A percentile compares a stretch with the other conserved stretches of the same genome.
These are phyloP conservation scores for Trematomus loennbergii DNA, from an alignment of 2,113 vertebrate species.

Conservation along the genomic window DNA sequence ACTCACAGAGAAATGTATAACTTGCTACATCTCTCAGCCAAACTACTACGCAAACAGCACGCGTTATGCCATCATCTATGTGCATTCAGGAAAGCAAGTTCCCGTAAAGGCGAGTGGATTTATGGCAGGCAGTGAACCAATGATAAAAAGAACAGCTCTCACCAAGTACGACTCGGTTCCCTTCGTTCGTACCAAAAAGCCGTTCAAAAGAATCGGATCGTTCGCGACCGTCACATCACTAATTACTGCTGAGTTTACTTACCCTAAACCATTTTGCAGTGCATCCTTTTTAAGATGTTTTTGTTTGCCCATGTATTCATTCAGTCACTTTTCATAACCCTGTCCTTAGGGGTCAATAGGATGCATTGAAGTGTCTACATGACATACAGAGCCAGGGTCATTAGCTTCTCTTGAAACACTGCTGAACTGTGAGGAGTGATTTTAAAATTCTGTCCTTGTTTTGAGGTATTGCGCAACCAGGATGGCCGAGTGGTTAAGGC, in stretches of 20 bases:
- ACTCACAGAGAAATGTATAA: too few relatives aligned
- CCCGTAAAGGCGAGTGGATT: too few relatives aligned
- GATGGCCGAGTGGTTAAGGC: not conserved
- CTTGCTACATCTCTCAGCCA: too few relatives aligned
- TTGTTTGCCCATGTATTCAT: not conserved
- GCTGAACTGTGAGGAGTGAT: not conserved
- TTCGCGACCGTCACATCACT: too few relatives aligned
- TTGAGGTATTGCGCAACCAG: not conserved
- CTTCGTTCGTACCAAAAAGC: too few relatives aligned
- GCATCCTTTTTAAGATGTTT: not conserved
- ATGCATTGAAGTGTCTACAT: conserved; percentile 26
- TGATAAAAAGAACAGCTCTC: too few relatives aligned
- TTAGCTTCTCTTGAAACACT: conserved; percentile 11
- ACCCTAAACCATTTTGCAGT: not conserved
- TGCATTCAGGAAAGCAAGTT: too few relatives aligned
- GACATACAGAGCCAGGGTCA: conserved; percentile 6
- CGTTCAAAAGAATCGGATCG: too few relatives aligned
- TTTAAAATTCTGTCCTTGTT: conserved; percentile 1
- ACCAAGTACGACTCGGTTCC: too few relatives aligned
- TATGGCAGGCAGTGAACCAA: too few relatives aligned
- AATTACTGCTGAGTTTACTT: not conserved
- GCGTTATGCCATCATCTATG: too few relatives aligned
- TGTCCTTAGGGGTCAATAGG: conserved; percentile 3
- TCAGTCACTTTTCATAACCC: not conserved
- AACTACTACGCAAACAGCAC: too few relatives aligned